Percentiles rank a stretch among this genome's conserved stretches.
Conservation (phyloP, 2,797 vertebrate species). For the Schizopygopsis malacanthus region DNA sequence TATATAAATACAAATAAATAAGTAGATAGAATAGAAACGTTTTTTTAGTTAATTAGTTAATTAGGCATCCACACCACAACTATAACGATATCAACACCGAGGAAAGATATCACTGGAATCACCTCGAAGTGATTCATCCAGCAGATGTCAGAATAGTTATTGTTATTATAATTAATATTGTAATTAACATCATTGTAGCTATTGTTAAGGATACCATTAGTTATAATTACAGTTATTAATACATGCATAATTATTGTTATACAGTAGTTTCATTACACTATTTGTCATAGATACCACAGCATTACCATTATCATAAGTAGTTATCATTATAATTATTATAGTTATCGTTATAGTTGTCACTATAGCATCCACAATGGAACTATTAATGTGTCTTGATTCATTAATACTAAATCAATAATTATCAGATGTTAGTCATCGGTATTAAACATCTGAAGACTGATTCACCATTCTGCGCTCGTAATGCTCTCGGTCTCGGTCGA, state of each 20-base stretch:
- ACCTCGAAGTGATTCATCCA: too few relatives aligned
- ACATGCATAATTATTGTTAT: background rate
- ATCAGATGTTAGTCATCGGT: conserved; percentile 22
- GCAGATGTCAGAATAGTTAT: background rate
- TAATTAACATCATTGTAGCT: background rate
- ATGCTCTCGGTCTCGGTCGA: conserved; percentile 85
- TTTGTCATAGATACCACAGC: too few relatives aligned
- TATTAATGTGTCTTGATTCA: background rate
- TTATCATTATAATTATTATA: background rate
- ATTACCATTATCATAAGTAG: too few relatives aligned
- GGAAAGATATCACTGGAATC: too few relatives aligned
- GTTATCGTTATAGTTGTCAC: background rate
- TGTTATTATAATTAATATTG: too few relatives aligned
- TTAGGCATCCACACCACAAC: too few relatives aligned
- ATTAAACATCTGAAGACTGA: conserved; percentile 9
- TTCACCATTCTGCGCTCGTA: conserved; percentile 88
- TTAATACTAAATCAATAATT: background rate
- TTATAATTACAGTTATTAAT: background rate
- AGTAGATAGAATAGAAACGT: too few relatives aligned
- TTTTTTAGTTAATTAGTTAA: too few relatives aligned
- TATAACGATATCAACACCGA: too few relatives aligned
- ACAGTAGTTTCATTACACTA: background rate
- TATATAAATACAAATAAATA: too few relatives aligned
- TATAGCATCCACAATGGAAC: background rate
- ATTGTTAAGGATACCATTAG: background rate